These are phyloP conservation scores for Sepioteuthis lessoniana DNA, from an alignment of 2,888 invertebrate genomes.

Conservation along the genomic window DNA sequence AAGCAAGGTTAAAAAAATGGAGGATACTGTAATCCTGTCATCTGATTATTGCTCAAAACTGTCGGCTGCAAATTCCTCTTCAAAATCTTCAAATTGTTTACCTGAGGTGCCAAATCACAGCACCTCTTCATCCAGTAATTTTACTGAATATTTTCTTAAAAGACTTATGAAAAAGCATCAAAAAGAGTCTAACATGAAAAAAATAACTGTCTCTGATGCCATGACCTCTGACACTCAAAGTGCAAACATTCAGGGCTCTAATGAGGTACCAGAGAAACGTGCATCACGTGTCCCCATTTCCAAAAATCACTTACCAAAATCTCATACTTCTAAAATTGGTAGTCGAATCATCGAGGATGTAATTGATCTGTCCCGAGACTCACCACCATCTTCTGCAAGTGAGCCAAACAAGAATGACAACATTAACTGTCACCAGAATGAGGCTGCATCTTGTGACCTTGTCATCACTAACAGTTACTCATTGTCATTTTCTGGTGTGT, in stretches of 20 bases:
- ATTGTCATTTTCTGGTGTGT: constrained; percentile 39
- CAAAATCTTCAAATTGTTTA: constrained; percentile 43
- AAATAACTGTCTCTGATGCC: not conserved
- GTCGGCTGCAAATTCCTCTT: not conserved
- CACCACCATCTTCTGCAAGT: not conserved
- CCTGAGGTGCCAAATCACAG: not conserved
- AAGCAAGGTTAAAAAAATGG: constrained; percentile 37
- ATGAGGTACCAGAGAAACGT: not conserved
- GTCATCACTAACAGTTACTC: constrained; percentile 44
- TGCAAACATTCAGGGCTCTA: not conserved
- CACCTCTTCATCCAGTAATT: constrained; percentile 7
- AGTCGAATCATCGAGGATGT: constrained; percentile 24
- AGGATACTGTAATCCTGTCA: not conserved
- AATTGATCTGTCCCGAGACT: constrained; percentile 39
- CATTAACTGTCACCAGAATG: not conserved
- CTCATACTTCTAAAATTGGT: not conserved
- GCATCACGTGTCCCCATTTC: not conserved
- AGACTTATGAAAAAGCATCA: constrained; percentile 44
- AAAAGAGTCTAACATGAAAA: constrained; percentile 38
- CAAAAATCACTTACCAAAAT: not conserved
- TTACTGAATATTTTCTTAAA: constrained; percentile 45
- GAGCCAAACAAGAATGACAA: not conserved
- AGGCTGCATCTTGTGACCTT: constrained; percentile 36
- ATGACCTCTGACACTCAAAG: not conserved
- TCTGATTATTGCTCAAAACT: constrained; percentile 36